Evolutionary conservation across 2,888 invertebrate species (phyloP).

Genomic region (Andricus curvator): DNA sequence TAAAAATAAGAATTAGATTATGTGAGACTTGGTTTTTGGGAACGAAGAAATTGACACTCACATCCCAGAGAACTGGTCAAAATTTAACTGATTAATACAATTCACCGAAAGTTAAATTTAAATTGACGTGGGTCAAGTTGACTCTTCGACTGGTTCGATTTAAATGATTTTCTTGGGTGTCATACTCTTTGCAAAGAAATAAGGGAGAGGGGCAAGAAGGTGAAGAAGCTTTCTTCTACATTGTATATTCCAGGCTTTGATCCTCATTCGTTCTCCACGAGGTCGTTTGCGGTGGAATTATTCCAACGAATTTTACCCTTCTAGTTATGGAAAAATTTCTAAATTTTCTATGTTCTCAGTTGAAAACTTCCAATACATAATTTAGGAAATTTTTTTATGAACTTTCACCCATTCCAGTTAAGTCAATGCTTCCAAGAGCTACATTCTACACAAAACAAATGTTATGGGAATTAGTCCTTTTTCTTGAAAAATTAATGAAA

Average conservation of each 20-base stretch:
- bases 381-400: background rate
- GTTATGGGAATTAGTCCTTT: too few species aligned
- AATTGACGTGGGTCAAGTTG: conserved; percentile 9
- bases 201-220: conserved; percentile 41
- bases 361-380: background rate
- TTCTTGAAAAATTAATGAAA: background rate
- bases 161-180: conserved; percentile 49
- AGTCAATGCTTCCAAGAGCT: too few species aligned
- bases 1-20: background rate
- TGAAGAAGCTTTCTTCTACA: conserved; percentile 54
- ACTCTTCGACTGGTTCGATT: conserved; percentile 49
- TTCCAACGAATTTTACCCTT: background rate
- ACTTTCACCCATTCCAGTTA: too few species aligned
- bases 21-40: background rate
- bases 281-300: conserved; percentile 4
- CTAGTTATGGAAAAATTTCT: background rate
- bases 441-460: too few species aligned
- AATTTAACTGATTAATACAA: background rate
- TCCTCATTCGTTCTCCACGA: conserved; percentile 6
- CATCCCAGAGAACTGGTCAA: background rate
- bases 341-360: background rate
- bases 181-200: conserved; percentile 50
- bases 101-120: background rate
- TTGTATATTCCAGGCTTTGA: conserved; percentile 49
- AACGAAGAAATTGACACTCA: background rate